phyloP scores from a whole-genome alignment of 2,888 invertebrate species.

The Lepidocyrtoides sp. region DNA sequence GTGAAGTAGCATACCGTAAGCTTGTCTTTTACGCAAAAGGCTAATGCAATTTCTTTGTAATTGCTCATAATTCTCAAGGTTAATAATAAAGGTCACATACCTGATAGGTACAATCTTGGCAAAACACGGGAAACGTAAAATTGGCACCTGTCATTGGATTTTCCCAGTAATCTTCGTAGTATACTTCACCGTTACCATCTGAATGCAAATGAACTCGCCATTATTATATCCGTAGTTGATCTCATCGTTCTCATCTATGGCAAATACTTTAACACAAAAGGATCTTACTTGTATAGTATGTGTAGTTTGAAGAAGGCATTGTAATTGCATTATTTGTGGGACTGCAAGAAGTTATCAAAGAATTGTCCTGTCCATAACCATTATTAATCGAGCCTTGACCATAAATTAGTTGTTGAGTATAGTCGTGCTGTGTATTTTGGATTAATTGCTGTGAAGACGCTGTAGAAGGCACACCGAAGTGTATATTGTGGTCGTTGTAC shows the following conservation, averaged over 20 bases:
- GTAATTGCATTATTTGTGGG: constrained; percentile 62
- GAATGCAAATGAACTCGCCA: no score
- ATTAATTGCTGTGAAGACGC: constrained; percentile 40
- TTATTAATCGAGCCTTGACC: constrained; percentile 3
- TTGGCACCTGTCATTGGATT: constrained; percentile 96
- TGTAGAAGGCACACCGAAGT: constrained; percentile 63
- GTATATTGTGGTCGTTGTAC: constrained; percentile 69
- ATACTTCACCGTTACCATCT: constrained; percentile 84
- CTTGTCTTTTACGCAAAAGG: no score
- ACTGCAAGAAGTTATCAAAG: constrained; percentile 80
- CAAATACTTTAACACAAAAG: no score
- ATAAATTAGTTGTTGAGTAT: constrained; percentile 55
- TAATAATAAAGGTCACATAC: constrained; percentile 42
- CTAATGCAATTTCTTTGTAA: no score
- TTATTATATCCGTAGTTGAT: no score
- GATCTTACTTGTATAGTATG: constrained; percentile 81
- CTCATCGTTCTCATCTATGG: no score
- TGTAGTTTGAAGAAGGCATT: constrained; percentile 71
- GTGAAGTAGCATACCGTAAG: no score
- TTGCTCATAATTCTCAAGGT: no score
- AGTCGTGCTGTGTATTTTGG: constrained; percentile 21
- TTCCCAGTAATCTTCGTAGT: constrained; percentile 90
- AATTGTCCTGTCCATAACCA: constrained; percentile 65
- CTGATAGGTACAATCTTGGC: constrained; percentile 95
- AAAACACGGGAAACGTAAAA: constrained; percentile 96